These are phyloP conservation scores for Pangasius sanitwongsei DNA, from an alignment of 2,797 vertebrate species.

Conservation along the genomic window DNA sequence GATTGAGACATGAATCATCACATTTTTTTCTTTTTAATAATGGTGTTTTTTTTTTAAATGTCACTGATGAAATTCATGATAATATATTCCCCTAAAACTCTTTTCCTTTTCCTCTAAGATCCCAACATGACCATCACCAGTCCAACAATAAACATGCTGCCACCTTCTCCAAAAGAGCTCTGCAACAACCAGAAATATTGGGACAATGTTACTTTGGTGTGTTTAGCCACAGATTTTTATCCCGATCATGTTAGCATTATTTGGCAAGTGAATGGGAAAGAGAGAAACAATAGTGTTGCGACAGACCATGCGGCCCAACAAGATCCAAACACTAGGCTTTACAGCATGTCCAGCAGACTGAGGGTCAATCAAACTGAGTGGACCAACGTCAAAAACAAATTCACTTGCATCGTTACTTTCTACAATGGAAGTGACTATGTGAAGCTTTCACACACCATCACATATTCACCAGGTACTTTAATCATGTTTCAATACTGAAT, in stretches of 20 bases:
- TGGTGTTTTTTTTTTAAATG: neutral
- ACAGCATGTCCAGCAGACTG: slow-evolving; percentile 59
- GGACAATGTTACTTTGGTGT: slow-evolving; percentile 52
- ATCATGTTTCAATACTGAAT: neutral
- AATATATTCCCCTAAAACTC: neutral
- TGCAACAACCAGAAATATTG: neutral
- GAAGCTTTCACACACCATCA: neutral
- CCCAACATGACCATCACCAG: neutral
- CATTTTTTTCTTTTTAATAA: neutral
- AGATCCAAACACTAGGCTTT: neutral
- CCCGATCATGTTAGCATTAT: slow-evolving; percentile 57
- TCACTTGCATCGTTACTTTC: slow-evolving; percentile 49
- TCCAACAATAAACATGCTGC: slow-evolving; percentile 48
- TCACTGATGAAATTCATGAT: neutral
- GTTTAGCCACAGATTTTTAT: slow-evolving; percentile 56
- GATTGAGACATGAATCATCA: neutral
- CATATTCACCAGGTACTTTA: slow-evolving; percentile 29
- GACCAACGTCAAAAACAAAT: slow-evolving; percentile 27
- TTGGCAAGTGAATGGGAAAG: slow-evolving; percentile 49
- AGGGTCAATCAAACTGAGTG: slow-evolving; percentile 32
- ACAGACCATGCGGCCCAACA: slow-evolving; percentile 46
- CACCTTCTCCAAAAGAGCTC: slow-evolving; percentile 53
- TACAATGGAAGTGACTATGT: neutral
- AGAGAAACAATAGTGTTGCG: neutral
- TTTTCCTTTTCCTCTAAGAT: slow-evolving; percentile 36